phyloP scores from a whole-genome alignment of 1,140 invertebrate genomes.

The Microplitis mediator region DNA sequence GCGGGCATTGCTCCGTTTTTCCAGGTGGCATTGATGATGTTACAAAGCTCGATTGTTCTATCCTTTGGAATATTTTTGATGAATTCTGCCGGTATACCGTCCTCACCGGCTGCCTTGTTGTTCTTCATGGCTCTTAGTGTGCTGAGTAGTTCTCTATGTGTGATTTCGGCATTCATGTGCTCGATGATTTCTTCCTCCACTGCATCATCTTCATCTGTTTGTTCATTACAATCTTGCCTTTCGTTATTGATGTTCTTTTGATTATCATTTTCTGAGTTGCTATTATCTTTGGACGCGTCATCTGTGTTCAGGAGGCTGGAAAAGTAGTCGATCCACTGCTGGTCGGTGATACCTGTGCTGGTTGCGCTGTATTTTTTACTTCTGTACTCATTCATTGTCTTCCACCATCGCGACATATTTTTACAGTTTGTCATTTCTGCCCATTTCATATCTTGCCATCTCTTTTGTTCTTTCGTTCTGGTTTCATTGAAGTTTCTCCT shows the following conservation, averaged over 20 bases:
- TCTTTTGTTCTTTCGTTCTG: not conserved
- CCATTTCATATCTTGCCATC: not conserved
- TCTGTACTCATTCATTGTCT: not conserved
- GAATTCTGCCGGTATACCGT: constrained; percentile 39
- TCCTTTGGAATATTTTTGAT: constrained; percentile 32
- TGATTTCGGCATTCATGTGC: not conserved
- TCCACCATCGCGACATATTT: constrained; percentile 1
- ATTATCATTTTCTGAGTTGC: no score
- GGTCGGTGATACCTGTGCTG: not conserved
- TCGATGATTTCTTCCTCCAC: no score
- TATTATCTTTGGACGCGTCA: no score
- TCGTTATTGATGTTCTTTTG: no score
- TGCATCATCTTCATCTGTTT: no score
- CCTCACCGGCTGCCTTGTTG: constrained; percentile 41
- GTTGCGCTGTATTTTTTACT: not conserved
- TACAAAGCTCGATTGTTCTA: not conserved
- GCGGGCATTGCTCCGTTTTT: not conserved
- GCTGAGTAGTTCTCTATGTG: constrained; percentile 28
- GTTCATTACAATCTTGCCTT: no score
- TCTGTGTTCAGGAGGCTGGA: no score
- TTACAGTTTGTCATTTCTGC: not conserved
- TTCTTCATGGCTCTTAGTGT: constrained; percentile 40
- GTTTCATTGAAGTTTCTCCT: not conserved
- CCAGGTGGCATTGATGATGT: constrained; percentile 4
- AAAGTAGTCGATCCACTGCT: no score